phyloP scores from a whole-genome alignment of 2,113 vertebrate species.

The Callipepla squamata region DNA sequence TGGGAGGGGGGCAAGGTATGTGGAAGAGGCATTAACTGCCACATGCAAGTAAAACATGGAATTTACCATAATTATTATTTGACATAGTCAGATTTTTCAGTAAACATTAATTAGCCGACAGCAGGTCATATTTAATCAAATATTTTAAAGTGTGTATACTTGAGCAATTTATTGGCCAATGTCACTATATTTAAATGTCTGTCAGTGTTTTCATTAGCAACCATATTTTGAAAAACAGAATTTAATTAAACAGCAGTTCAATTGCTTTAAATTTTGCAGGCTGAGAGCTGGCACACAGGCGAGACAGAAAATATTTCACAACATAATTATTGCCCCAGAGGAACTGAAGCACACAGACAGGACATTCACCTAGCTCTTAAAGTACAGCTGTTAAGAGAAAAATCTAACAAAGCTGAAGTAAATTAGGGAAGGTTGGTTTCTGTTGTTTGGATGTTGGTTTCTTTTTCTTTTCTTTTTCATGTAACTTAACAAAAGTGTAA shows the following conservation, averaged over 20 bases:
- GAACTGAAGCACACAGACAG: neutral
- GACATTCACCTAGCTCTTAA: neutral
- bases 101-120: constrained; percentile 40
- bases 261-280: neutral
- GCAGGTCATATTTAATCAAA: constrained; percentile 25
- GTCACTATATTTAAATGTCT: neutral
- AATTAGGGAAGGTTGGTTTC: neutral
- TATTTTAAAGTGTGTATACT: neutral
- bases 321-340: neutral
- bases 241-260: constrained; percentile 36
- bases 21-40: neutral
- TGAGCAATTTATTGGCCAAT: constrained; percentile 33
- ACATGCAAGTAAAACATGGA: neutral
- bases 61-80: constrained; percentile 26
- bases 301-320: neutral
- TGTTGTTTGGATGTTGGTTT: neutral
- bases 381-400: neutral
- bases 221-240: neutral
- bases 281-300: neutral
- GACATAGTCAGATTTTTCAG: constrained; percentile 44
- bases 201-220: constrained; percentile 39
- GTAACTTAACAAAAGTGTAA: neutral
- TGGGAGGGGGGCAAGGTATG: neutral
- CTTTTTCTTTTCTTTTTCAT: rapidly evolving
- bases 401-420: neutral